phyloP scores from a whole-genome alignment of 2,113 vertebrate genomes.

The Phylloscopus trochilus region DNA sequence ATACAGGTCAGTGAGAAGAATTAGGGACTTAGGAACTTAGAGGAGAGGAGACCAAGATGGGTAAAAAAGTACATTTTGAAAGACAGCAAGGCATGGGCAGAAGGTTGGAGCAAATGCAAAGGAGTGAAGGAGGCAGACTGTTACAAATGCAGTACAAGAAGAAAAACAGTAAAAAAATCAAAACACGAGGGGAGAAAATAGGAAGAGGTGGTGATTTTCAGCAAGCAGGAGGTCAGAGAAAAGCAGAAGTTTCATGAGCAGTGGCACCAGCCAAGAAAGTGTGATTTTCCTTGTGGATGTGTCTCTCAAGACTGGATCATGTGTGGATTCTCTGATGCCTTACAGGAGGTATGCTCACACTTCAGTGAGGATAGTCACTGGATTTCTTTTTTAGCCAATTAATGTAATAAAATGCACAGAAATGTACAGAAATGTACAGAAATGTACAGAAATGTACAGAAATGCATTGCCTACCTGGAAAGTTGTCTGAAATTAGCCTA shows the following conservation, averaged over 20 bases:
- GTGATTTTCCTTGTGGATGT: neutral
- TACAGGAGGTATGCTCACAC: neutral
- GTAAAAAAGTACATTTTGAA: neutral
- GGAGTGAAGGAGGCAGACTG: neutral
- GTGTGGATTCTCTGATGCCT: neutral
- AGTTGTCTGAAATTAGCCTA: neutral
- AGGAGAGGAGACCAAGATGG: neutral
- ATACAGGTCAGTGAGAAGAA: neutral
- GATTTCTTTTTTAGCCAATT: neutral
- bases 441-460: neutral
- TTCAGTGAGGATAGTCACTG: neutral
- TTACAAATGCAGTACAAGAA: neutral
- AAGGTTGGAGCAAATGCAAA: neutral
- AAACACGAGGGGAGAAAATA: neutral
- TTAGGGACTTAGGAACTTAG: neutral
- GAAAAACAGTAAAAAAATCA: neutral
- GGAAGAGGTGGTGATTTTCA: neutral
- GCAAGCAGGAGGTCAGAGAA: neutral
- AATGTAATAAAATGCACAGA: neutral
- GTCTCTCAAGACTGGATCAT: neutral
- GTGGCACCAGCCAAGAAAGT: neutral
- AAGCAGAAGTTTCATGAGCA: neutral
- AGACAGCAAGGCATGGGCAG: neutral
- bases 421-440: neutral
- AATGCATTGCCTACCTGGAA: neutral